Percentiles rank a stretch among this genome's conserved stretches.
Conservation (phyloP, 2,113 vertebrate species). For the Speoplatyrhinus poulsoni region DNA sequence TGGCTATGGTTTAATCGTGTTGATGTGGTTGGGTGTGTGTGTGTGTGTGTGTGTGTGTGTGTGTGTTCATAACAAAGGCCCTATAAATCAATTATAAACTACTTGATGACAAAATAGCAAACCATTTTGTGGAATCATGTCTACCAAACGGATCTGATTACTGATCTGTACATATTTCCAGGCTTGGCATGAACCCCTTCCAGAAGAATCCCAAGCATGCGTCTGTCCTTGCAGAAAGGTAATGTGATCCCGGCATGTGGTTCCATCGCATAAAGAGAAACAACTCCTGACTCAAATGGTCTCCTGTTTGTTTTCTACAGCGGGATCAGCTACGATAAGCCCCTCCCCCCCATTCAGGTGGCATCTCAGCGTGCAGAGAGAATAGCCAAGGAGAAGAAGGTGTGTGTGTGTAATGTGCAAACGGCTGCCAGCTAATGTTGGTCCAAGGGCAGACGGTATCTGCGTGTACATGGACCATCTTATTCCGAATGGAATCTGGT, state of each 20-base stretch:
- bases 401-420: slow-evolving; percentile 20
- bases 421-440: not conserved
- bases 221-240: slow-evolving; percentile 90
- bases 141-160: not conserved
- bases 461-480: too few relatives aligned
- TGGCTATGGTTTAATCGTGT: not conserved
- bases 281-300: not conserved
- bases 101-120: not conserved
- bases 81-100: not conserved
- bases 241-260: slow-evolving; percentile 4
- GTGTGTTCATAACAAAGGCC: not conserved
- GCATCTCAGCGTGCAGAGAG: slow-evolving; percentile 89
- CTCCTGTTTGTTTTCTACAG: slow-evolving; percentile 56
- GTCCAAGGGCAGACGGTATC: not conserved
- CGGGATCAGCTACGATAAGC: slow-evolving; percentile 92
- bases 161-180: slow-evolving; percentile 54
- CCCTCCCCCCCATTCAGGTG: slow-evolving; percentile 89
- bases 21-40: not conserved
- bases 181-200: slow-evolving; percentile 92
- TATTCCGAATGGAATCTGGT: too few relatives aligned
- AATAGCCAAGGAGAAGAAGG: slow-evolving; percentile 91
- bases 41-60: not conserved
- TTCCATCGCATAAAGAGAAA: not conserved
- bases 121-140: not conserved
- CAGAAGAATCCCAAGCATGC: slow-evolving; percentile 95